phyloP scores from a whole-genome alignment of 2,888 invertebrate species.

The Clusia tigrina region DNA sequence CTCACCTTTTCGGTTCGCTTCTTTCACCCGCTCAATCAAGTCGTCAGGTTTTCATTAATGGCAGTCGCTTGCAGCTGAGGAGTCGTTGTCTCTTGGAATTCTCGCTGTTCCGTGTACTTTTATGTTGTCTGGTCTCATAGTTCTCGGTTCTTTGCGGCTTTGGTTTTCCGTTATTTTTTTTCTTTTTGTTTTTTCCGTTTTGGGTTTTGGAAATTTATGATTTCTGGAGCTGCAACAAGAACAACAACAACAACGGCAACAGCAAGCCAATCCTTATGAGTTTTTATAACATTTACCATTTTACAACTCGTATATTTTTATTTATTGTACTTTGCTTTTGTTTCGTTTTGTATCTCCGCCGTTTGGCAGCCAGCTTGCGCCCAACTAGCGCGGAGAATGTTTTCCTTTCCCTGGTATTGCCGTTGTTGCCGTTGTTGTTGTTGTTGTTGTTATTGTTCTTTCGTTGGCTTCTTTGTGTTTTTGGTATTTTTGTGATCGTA shows the following conservation, averaged over 20 bases:
- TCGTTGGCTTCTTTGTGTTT: too few species aligned
- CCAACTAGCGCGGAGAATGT: neutral
- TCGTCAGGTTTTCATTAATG: too few species aligned
- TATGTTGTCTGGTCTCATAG: neutral
- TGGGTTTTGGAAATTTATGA: conserved; percentile 2
- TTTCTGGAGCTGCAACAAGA: neutral
- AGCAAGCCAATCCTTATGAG: conserved; percentile 21
- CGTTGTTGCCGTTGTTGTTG: conserved; percentile 7
- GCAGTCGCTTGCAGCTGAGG: too few species aligned
- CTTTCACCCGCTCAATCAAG: too few species aligned
- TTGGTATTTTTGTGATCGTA: conserved; percentile 58
- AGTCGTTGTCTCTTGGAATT: neutral
- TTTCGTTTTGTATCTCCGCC: conserved; percentile 43
- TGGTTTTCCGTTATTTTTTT: neutral
- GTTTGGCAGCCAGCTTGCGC: too few species aligned
- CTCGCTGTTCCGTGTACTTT: neutral
- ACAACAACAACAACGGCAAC: neutral
- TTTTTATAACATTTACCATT: conserved; percentile 53
- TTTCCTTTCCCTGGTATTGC: neutral
- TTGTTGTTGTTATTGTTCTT: conserved; percentile 32
- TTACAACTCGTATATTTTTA: conserved; percentile 27
- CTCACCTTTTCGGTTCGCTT: conserved; percentile 47
- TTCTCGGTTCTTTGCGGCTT: neutral
- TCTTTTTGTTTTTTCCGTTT: neutral
- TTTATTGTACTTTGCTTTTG: conserved; percentile 29